Base-by-base conservation (phyloP, 2,888 invertebrate genomes). In the Synergus japonicus region DNA sequence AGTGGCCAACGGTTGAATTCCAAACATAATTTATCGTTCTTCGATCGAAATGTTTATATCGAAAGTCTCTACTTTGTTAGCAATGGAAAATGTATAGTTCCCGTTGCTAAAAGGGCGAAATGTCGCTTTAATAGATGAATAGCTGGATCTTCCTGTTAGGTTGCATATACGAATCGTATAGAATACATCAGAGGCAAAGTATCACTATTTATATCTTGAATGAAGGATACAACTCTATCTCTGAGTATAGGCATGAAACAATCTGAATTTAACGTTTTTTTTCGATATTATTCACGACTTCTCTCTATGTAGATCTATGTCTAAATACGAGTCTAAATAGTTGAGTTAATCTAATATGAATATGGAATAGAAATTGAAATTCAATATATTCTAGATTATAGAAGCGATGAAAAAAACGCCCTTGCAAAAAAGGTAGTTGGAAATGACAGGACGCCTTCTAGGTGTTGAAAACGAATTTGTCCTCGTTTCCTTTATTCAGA, bases 391-490 rank as follows among this genome's bases (percentile, higher is more conserved):
- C 37, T 7, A 37, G 37, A 37, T n/a, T 65, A 2, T 41, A 18
- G 41, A 15, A n/a, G 9, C 22, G 4, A 5, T 1, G 18, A 12
- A 60, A 22, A 60, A 22, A 60, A 8, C 15, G 13, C 5, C 5
- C 15, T 64, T 13, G 22, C 29, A 37, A 66, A 18, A 44, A 66
- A 66, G 4, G 10, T 18, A 58, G 15, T 18, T 44, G n/a, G 43
- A 18, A 66, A 18, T 18, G 43, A 65, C 58, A 58, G 58, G 41
- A 44, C 41, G 66, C n/a, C 10, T 37, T 54, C 49, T 22, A 37
- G 54, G 37, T 54, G 73, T 37, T 73, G 54, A 58, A 54, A 73
- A 58, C 54, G 37, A 73, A 54, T 73, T 54, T 73, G 49, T 41
- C 54, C 37, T 58, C 37, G 15, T 54, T 29, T 73, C 15, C 49